phyloP scores from a whole-genome alignment of 2,797 vertebrate species.

The Ciconia nigra region DNA sequence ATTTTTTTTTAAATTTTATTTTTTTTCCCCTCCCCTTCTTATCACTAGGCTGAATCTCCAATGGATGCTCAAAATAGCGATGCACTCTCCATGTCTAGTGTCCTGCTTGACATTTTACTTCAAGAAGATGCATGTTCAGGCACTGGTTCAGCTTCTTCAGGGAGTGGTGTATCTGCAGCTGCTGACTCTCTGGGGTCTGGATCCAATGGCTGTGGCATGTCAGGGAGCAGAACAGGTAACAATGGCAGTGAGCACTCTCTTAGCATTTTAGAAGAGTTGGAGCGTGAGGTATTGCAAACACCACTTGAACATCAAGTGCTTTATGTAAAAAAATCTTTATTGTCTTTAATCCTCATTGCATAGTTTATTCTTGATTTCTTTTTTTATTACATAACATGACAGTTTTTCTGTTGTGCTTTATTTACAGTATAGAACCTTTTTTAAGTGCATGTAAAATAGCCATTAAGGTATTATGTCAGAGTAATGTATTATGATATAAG shows the following conservation, averaged over 20 bases:
- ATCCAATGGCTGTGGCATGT: constrained; percentile 80
- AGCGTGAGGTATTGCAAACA: neutral
- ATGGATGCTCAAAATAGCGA: constrained; percentile 79
- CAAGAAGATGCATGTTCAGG: constrained; percentile 88
- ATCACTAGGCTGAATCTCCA: constrained; percentile 58
- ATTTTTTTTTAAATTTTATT: neutral
- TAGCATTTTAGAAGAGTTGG: neutral
- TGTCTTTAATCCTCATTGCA: neutral
- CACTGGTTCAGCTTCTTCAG: constrained; percentile 84
- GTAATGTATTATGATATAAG: neutral
- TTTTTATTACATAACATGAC: neutral
- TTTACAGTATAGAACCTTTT: neutral
- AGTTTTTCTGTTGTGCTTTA: neutral
- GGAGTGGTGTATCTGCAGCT: constrained; percentile 69
- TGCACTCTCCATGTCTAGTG: constrained; percentile 84
- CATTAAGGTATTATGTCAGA: neutral
- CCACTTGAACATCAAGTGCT: neutral
- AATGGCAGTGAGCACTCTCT: neutral
- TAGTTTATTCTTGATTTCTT: neutral
- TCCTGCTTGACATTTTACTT: constrained; percentile 86
- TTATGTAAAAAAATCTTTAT: neutral
- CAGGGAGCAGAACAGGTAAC: constrained; percentile 84
- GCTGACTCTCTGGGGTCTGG: constrained; percentile 83
- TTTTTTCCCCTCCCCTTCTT: neutral
- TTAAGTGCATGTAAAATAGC: neutral